Evolutionary conservation across 2,113 vertebrate genomes (phyloP).

Genomic region (Lepus timidus): DNA sequence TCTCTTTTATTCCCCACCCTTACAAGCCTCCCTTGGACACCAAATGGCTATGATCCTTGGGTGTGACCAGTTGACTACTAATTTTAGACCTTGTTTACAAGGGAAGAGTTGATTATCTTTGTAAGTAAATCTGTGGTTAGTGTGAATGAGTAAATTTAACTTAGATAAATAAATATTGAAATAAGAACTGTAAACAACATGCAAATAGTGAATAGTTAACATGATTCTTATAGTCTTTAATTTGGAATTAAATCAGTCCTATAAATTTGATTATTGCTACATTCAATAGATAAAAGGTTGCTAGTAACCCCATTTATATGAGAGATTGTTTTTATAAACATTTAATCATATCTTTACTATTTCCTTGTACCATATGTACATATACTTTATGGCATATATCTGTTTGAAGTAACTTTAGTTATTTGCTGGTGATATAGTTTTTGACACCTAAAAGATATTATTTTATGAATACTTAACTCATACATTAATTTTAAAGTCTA

Average conservation of each 20-base stretch:
- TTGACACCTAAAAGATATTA: background rate
- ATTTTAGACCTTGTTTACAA: background rate
- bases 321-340: conserved; percentile 20
- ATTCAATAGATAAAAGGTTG: background rate
- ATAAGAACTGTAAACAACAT: background rate
- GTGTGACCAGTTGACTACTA: background rate
- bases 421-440: background rate
- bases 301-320: background rate
- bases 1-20: rapidly evolving
- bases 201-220: background rate
- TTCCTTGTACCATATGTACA: background rate
- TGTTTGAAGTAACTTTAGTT: conserved; percentile 22
- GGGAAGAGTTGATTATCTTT: background rate
- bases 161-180: conserved; percentile 19
- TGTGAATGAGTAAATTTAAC: background rate
- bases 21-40: background rate
- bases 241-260: background rate
- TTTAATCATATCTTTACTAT: background rate
- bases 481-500: conserved; percentile 14
- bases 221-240: background rate
- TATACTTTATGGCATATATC: background rate
- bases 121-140: background rate
- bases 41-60: background rate
- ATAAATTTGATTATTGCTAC: background rate
- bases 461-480: background rate